Base-by-base conservation (phyloP, 2,113 vertebrate species). In the Scomber japonicus region DNA sequence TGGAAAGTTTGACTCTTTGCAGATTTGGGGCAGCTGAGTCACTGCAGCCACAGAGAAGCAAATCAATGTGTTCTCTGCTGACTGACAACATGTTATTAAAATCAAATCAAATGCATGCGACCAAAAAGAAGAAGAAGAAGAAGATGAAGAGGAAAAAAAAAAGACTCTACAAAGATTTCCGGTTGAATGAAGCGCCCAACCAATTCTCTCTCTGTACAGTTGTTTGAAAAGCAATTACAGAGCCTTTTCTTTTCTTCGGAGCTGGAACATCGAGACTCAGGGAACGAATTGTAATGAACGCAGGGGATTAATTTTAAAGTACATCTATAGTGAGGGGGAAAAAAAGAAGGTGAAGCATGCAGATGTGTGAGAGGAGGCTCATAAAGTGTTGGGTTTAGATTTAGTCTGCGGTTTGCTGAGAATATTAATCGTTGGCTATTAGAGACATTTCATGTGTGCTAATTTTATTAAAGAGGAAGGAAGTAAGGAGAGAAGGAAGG, bases 71-170 rank as follows among this genome's bases (percentile, higher is more conserved):
- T 49, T 74, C 81, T 50, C 62, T n/a, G 54, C 73, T 13, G 64
- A 27, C 80, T 85, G 85, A 75, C 88, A 86, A 74, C 63, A 8
- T 85, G 87, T 85, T 82, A 89, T 90, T 88, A 76, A 83, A 82
- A 80, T 84, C 79, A 83, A 82, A 86, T 83, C 72, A 72, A 89
- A 82, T 5, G 40, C 48, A 49, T 5, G 60, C 44, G 0, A 55
- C n/a, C 14, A 56, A 79, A 78, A 60, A 75, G 9, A 40, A 40
- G 6, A 40, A 8, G 9, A 40, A 40, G 9, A 40, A 62, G 64
- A 40, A 40, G 9, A 40, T 57, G 64, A 66, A 21, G 31, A 35
- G 5, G 31, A 35, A 35, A 13, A n/a, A 5, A 7, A 21, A 17
- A 30, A 15, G 0, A 40, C 45, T 62, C 49, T 15, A 57, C 40